Evolutionary conservation across 30 jellyfish, hydroid and myxozoan species (phyloP).

Genomic region (Chironex yamaguchii): DNA sequence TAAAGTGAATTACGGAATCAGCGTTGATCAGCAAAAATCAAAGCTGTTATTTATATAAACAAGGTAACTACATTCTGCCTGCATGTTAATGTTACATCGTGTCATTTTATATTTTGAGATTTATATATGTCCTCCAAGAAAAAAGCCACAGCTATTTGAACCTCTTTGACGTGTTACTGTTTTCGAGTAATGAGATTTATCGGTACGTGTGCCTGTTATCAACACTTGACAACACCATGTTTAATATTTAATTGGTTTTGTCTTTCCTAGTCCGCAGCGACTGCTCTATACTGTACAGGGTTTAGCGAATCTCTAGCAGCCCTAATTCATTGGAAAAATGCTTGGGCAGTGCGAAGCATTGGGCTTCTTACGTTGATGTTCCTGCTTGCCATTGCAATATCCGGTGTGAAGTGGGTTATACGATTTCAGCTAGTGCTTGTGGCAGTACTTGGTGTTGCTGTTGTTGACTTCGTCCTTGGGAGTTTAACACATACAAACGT

Average conservation of each 20-base stretch:
- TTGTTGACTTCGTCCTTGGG: slow-evolving; percentile 89
- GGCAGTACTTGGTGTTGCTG: slow-evolving; percentile 85
- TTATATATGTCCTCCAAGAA: no score
- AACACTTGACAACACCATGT: background rate
- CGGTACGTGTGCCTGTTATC: no score
- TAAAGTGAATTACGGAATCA: no score
- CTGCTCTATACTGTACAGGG: slow-evolving; percentile 97
- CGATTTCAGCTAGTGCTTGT: slow-evolving; percentile 92
- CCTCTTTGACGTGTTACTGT: no score
- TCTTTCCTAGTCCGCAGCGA: slow-evolving; percentile 89
- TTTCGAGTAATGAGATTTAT: no score
- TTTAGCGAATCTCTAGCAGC: slow-evolving; percentile 87
- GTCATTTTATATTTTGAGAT: no score
- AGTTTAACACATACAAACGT: slow-evolving; percentile 81
- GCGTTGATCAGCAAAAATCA: no score
- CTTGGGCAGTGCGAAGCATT: slow-evolving; percentile 92
- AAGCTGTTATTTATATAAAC: no score
- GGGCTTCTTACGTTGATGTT: slow-evolving; percentile 70
- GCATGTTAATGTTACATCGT: no score
- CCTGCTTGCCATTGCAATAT: slow-evolving; percentile 78
- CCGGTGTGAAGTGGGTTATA: slow-evolving; percentile 98
- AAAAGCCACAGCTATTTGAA: no score
- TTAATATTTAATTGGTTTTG: background rate
- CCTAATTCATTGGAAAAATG: slow-evolving; percentile 78
- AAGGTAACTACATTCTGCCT: no score